A percentile compares a stretch with the other conserved stretches of the same genome.
These are phyloP conservation scores for Danio aesculapii DNA, from an alignment of 2,797 vertebrate genomes.

Conservation along the genomic window DNA sequence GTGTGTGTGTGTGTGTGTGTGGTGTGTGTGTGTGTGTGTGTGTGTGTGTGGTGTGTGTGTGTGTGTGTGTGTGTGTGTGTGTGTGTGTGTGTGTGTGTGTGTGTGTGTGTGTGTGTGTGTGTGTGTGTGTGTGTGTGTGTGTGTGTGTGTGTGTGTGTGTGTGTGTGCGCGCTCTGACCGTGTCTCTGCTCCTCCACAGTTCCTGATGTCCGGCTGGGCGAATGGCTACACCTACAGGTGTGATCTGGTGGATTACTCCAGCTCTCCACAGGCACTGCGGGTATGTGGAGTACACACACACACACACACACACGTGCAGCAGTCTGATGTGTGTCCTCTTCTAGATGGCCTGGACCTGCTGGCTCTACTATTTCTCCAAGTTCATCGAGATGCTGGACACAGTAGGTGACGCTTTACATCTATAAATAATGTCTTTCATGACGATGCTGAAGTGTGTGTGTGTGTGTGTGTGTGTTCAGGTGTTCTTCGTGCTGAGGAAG, in stretches of 20 bases:
- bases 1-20: too few relatives aligned
- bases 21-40: too few relatives aligned
- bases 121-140: too few relatives aligned
- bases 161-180: too few relatives aligned
- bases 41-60: too few relatives aligned
- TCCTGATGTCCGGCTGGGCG: constrained; percentile 90
- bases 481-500: constrained; percentile 90
- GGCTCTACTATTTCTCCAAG: constrained; percentile 90
- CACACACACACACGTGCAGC: not conserved
- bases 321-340: constrained; percentile 17
- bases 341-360: constrained; percentile 87
- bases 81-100: too few relatives aligned
- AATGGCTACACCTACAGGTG: constrained; percentile 87
- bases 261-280: constrained; percentile 81
- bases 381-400: constrained; percentile 89
- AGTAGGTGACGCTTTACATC: too few relatives aligned
- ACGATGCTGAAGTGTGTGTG: too few relatives aligned
- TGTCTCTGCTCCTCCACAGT: constrained; percentile 69
- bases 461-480: constrained; percentile 67
- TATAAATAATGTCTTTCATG: too few relatives aligned
- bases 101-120: too few relatives aligned
- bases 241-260: constrained; percentile 87
- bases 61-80: too few relatives aligned
- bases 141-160: too few relatives aligned
- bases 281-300: constrained; percentile 75